phyloP scores from a whole-genome alignment of 2,113 vertebrate genomes.

The Orthochromis malagaraziensis region DNA sequence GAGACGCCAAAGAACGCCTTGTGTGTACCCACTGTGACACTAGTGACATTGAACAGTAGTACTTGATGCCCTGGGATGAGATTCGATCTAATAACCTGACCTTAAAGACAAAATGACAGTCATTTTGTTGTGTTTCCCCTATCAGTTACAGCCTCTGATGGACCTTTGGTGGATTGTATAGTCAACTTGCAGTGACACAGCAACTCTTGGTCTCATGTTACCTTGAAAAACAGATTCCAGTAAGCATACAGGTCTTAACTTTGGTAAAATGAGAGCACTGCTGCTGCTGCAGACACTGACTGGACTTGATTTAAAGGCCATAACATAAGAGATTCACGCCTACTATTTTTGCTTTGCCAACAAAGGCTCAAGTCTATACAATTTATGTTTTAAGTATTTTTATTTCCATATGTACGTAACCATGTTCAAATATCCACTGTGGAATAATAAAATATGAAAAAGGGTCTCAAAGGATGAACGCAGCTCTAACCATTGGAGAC shows the following conservation, averaged over 20 bases:
- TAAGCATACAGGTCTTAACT: neutral
- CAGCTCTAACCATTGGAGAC: neutral
- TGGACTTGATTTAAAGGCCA: neutral
- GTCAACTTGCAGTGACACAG: neutral
- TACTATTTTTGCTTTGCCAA: neutral
- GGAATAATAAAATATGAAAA: neutral
- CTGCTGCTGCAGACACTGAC: neutral
- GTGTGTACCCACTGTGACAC: fast-evolving
- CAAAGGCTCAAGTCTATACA: neutral
- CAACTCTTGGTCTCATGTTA: neutral
- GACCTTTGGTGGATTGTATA: neutral
- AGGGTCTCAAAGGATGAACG: neutral
- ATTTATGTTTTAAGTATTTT: neutral
- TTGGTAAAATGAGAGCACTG: fast-evolving
- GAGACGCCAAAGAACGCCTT: neutral
- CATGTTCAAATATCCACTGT: neutral
- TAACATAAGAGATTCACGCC: neutral
- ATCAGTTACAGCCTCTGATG: neutral
- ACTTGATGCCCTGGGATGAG: neutral
- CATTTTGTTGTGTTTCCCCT: neutral
- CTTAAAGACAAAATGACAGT: neutral
- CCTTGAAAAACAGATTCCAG: fast-evolving
- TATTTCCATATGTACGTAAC: neutral
- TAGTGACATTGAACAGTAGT: neutral
- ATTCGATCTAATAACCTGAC: neutral